Evolutionary conservation across 2,797 vertebrate species (phyloP), one percentile per base, ranked within the genome.

Genomic region (Adelosebastes latens): DNA sequence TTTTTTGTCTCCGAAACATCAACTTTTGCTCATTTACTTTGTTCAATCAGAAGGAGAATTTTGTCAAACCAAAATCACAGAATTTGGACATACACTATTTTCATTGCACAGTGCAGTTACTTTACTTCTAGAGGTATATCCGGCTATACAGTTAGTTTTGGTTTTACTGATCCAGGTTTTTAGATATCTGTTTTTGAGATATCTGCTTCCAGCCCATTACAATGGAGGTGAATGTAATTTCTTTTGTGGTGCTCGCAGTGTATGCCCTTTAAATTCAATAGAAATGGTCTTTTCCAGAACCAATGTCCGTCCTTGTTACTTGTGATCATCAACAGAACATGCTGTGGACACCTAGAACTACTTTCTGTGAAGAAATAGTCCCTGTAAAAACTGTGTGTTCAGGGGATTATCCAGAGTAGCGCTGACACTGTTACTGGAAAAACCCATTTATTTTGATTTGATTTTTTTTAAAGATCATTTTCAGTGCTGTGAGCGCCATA

Each of bases 241-340:
- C 2, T 1, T 52, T n/a, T 10, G 20, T 52, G 0, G 49, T n/a
- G 49, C 46, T 49, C 0, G 0, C 16, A 49, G 46, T 49, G 18
- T 49, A 0, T 16, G 56, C 12, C 22, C 3, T 69, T 68, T 61
- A 22, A 24, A 64, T 8, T 31, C 25, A 34, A 27, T 7, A 34
- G 46, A 13, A 24, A n/a, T 55, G 0, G 12, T 34, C 12, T 3
- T 53, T 52, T 55, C 20, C 66, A 34, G 8, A 63, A 70, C 55
- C 24, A 3, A 8, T 24, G 18, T 52, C 20, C 18, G 24, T 49
- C 39, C 61, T 22, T 27, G 20, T 60, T 60, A 55, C 4, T 31
- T 5, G 24, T 27, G 55, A 29, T 13, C 18, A 56, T 31, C 20
- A 10, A 36, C 61, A 11, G 39, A 46, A 42, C 11, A 29, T 14